Base-by-base conservation (phyloP, 1,140 invertebrate species). In the Zaprionus inermis region DNA sequence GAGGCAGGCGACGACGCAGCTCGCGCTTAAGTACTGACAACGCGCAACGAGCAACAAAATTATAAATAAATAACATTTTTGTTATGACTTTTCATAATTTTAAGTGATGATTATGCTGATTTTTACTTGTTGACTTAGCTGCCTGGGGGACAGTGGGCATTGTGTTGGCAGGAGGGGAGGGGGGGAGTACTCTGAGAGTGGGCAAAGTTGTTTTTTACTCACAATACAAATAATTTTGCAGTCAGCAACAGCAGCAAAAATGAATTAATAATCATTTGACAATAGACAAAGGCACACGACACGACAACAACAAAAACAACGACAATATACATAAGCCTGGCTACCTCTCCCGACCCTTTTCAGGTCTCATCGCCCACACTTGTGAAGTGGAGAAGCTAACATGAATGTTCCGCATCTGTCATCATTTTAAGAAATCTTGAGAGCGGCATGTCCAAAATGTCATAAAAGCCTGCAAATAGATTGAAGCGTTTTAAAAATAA, bases 101-200 rank as follows among this genome's bases (percentile, higher is more conserved):
- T 79, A 83, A 83, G 80, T 83, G 80, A 83, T 83, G 80, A 83
- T 83, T 83, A 83, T 83, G 80, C 80, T 83, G 72, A 83, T 83
- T 83, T 83, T 65, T 61, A 59, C 30, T 60, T 79, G 76, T 71
- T 71, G 60, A 64, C 79, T 67, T 79, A 64, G 28, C 52, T 71
- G 57, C 44, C 32, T 16, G 12, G 28, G 34, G 52, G 14, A n/a
- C 24, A 44, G 10, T 14, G 1, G 46, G 3, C 32, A 59, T n/a
- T n/a, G n/a, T n/a, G n/a, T n/a, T n/a, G n/a, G n/a, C n/a, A n/a
- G n/a, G n/a, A n/a, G n/a, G 32, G 46, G 41, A 2, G 4, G 30
- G 18, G 20, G 34, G 41, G 44, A n/a, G 64, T 51, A 20, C 36
- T n/a, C n/a, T 34, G 52, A 49, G 57, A 34, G 30, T 36, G 32